A percentile compares a stretch with the other conserved stretches of the same genome.
phyloP scores from a whole-genome alignment of 2,888 invertebrate species.

The Capitulum mitella region DNA sequence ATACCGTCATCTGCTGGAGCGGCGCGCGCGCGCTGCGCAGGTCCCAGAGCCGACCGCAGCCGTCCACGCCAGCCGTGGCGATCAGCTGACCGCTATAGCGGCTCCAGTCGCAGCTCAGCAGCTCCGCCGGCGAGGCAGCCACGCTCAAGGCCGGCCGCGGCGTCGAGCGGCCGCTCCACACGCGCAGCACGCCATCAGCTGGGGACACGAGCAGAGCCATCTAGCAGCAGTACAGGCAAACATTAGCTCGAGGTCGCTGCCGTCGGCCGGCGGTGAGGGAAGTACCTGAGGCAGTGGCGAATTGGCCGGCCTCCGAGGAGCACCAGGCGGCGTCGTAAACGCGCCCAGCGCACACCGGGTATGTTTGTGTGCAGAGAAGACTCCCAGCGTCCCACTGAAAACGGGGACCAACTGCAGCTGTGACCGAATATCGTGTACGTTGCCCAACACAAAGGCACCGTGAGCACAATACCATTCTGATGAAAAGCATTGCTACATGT shows the following conservation, averaged over 20 bases:
- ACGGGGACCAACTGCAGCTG: neutral
- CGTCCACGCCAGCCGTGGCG: slow-evolving; percentile 29
- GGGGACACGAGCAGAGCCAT: neutral
- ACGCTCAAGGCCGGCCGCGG: neutral
- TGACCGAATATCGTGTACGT: no score
- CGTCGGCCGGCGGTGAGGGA: no score
- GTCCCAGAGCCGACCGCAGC: neutral
- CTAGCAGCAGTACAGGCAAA: no score
- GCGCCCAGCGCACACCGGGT: neutral
- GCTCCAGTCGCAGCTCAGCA: slow-evolving; percentile 21
- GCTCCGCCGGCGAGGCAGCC: neutral
- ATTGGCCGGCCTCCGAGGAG: neutral
- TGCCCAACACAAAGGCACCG: no score
- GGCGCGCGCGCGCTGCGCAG: neutral
- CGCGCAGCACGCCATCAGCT: neutral
- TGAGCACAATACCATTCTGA: no score
- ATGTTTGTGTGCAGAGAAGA: neutral
- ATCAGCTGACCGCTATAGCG: slow-evolving; percentile 30
- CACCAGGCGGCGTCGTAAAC: slow-evolving; percentile 5
- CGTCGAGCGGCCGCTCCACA: neutral
- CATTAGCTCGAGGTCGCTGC: no score
- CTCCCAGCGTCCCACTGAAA: neutral
- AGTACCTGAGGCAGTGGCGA: neutral
- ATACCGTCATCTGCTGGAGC: neutral
- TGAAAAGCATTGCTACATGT: no score